Base-by-base conservation (phyloP, 2,797 vertebrate species). In the Parambassis ranga region DNA sequence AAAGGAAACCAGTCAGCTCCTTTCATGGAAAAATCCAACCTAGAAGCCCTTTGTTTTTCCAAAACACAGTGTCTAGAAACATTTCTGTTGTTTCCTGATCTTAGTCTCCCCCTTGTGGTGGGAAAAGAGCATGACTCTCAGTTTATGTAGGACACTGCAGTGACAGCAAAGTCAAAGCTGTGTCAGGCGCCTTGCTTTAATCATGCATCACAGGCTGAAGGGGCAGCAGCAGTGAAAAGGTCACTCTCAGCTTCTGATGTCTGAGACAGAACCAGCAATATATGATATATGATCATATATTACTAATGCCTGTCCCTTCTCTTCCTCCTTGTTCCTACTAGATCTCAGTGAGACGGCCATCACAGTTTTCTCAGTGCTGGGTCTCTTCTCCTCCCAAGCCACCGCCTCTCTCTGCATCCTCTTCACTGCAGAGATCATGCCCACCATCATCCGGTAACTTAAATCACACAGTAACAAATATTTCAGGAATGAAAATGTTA, bases 381-480 rank as follows among this genome's bases (percentile, higher is more conserved):
- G 95, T 5, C 92, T 96, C 36, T 95, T 96, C 83, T 93, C 94
- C 31, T 95, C 95, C 30, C 93, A 95, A 73, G 94, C 94, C 10
- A 94, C 93, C 0, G 92, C 93, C 8, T 93, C 92, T 10, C 93
- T 96, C 59, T 94, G 92, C 69, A 90, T 95, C 77, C 89, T 96
- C 71, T 95, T 96, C 66, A 94, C 94, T 16, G 91, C 94, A 3
- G 95, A 96, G 86, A 77, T 96, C 82, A 94, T 96, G 86, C 94
- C 94, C 37, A 95, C 94, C 37, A 75, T 94, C 64, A 93, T 95
- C 89, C 94, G 95, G 94, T 95, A 88, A 74, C 66, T 15, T 10
- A 0, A 3, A 14, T n/a, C n/a, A n/a, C 19, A 23, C 47, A 22
- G 41, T 41, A 16, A 14, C 22, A 3, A n/a, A n/a, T n/a, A n/a